phyloP scores from a whole-genome alignment of 2,888 invertebrate genomes.

The Drosophila barbarae region DNA sequence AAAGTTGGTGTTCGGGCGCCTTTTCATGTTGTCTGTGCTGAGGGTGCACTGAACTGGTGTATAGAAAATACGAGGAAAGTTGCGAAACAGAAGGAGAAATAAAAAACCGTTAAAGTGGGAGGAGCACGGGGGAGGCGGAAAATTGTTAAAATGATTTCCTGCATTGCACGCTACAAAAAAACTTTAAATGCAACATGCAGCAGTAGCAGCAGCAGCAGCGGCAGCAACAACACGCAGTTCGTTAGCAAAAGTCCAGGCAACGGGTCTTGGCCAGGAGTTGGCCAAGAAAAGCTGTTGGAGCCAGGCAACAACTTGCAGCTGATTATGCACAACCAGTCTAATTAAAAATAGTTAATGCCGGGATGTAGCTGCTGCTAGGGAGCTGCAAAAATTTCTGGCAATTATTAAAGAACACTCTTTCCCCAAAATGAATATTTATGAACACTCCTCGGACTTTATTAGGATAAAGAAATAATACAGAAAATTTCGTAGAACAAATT shows the following conservation, averaged over 20 bases:
- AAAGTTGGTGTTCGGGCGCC: conserved; percentile 50
- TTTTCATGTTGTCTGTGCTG: conserved; percentile 61
- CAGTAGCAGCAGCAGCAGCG: conserved; percentile 52
- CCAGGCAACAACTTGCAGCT: conserved; percentile 51
- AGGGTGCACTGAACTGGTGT: conserved; percentile 66
- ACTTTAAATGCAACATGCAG: conserved; percentile 70
- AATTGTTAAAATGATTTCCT: conserved; percentile 74
- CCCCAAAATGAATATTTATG: conserved; percentile 25
- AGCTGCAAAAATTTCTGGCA: conserved; percentile 10
- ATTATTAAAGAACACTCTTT: conserved; percentile 39
- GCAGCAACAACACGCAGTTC: conserved; percentile 50
- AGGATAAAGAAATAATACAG: neutral
- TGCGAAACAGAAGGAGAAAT: conserved; percentile 27
- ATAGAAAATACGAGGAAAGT: conserved; percentile 40
- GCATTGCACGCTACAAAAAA: conserved; percentile 68
- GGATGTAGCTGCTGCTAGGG: conserved; percentile 23
- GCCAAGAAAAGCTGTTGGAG: conserved; percentile 35
- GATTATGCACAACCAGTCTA: conserved; percentile 64
- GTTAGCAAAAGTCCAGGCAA: conserved; percentile 39
- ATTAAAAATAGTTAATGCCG: conserved; percentile 66
- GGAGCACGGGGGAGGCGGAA: conserved; percentile 37
- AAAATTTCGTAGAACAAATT: conserved; percentile 3
- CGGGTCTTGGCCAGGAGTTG: conserved; percentile 16
- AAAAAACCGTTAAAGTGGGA: neutral
- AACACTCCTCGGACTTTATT: neutral